Base-by-base conservation (phyloP, 2,888 invertebrate species). In the Arctia plantaginis region DNA sequence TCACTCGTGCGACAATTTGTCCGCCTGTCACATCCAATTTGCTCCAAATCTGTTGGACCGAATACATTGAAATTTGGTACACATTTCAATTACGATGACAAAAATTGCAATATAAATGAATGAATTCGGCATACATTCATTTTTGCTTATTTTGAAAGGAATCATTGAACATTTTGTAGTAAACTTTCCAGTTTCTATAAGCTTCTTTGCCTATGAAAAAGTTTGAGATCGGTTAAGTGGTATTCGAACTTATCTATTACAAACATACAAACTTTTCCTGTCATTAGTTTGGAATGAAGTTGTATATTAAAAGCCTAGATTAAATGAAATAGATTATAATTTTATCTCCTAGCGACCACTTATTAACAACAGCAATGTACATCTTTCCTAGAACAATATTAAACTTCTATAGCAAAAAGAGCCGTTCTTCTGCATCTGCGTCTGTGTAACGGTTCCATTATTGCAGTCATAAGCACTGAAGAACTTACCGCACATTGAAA, bases 391-490 rank as follows among this genome's bases (percentile, higher is more conserved):
- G 33, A 59, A 39, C 18, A 59, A 18, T 27, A 69, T 23, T 62
- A 62, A 64, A 68, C 18, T 73, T 68, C 23, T 35, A 35, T 23
- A 41, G n/a, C 69, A 4, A 66, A 66, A 59, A 55, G 30, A 72
- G 67, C 35, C 20, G 27, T 59, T 71, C 23, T 66, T 64, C 41
- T 30, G 33, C 69, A 69, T 73, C 69, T 64, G 51, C 27, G 62
- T 69, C 39, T 18, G 55, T 62, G 47, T 62, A 70, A 44, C 33
- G 62, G 66, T 84, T 80, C 84, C 76, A 82, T 84, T 76, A 80
- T 64, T 66, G n/a, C 68, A 79, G 77, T 76, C 78, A 77, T 82
- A 83, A 83, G 77, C 81, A 79, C 39, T 44, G 71, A 47, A 33
- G 55, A 81, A 83, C 66, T 77, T 74, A 47, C 59, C 15, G 77